phyloP scores from a whole-genome alignment of 92 coral and sea anemone species.

The Siderastrea radians region DNA sequence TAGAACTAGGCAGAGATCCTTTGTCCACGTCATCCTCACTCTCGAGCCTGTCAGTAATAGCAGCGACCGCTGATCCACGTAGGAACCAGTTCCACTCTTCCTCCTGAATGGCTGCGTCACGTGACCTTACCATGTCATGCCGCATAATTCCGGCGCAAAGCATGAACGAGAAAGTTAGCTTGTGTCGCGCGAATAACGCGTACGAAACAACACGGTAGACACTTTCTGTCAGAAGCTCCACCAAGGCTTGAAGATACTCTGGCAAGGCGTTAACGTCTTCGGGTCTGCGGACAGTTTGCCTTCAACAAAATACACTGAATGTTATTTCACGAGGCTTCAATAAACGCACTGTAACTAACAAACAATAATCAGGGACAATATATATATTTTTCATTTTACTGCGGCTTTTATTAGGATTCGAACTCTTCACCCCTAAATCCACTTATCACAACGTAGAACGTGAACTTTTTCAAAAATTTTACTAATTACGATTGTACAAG shows the following conservation, averaged over 20 bases:
- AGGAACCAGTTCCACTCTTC: slow-evolving; percentile 92
- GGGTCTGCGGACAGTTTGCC: slow-evolving; percentile 58
- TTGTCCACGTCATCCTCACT: slow-evolving; percentile 61
- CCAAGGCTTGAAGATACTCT: slow-evolving; percentile 86
- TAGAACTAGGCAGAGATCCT: background rate
- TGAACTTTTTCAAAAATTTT: no score
- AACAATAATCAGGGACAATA: no score
- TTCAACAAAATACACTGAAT: background rate
- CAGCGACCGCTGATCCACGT: slow-evolving; percentile 90
- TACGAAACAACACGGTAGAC: slow-evolving; percentile 93
- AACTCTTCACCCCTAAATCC: no score
- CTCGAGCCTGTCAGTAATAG: slow-evolving; percentile 84
- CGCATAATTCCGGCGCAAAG: slow-evolving; percentile 85
- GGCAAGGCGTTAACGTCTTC: slow-evolving; percentile 74
- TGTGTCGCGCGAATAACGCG: slow-evolving; percentile 92
- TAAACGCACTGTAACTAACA: background rate
- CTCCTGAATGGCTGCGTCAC: slow-evolving; percentile 63
- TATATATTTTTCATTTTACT: no score
- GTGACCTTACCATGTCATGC: slow-evolving; percentile 47
- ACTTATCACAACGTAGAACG: no score
- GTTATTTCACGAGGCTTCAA: background rate
- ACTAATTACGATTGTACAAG: no score
- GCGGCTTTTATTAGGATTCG: no score
- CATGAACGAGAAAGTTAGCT: slow-evolving; percentile 91
- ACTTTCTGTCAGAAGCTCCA: slow-evolving; percentile 86